Evolutionary conservation across 2,113 vertebrate species (phyloP), one percentile per base, ranked within the genome.

Genomic region (Cacatua alba): DNA sequence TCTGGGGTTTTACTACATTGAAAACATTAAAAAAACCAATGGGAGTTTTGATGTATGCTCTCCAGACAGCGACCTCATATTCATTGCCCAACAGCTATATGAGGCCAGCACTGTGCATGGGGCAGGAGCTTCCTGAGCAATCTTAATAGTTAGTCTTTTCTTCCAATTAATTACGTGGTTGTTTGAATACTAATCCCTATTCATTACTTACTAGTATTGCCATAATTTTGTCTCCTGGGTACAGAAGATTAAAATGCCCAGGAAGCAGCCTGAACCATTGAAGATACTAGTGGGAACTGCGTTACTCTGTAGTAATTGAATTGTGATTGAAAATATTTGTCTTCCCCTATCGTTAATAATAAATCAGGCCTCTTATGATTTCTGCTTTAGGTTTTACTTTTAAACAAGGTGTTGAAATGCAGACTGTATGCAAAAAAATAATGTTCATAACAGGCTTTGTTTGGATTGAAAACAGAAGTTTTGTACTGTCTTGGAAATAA

Each of bases 331-430:
- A 95, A 95, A 63, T 59, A n/a, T 74, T 95, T 79, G 4, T 85
- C 71, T 93, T 83, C 44, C 43, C 55, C 10, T 23, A 5, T 24
- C 63, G 92, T 91, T 94, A 81, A 87, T 92, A 96, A 88, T 84
- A 86, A 88, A 63, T 75, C 48, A 78, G 35, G 48, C 13, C 0
- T 49, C 37, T 74, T 74, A 24, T 14, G 43, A 35, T 43, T 89
- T 26, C 43, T 81, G 7, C 52, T 86, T 82, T 87, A 85, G 80
- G 84, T 63, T 84, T 96, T 92, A 86, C 86, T 92, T 94, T 90
- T 85, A 53, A 43, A 39, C 64, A 86, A 89, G 17, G 49, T 70
- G 17, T 71, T 62, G 52, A 86, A 88, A 72, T 80, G 37, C 69
- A 67, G 57, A 48, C 63, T 84, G 25, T 3, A 19, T 46, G 35